Conservation (phyloP, 1,140 invertebrate genomes). For the Ips typographus region DNA sequence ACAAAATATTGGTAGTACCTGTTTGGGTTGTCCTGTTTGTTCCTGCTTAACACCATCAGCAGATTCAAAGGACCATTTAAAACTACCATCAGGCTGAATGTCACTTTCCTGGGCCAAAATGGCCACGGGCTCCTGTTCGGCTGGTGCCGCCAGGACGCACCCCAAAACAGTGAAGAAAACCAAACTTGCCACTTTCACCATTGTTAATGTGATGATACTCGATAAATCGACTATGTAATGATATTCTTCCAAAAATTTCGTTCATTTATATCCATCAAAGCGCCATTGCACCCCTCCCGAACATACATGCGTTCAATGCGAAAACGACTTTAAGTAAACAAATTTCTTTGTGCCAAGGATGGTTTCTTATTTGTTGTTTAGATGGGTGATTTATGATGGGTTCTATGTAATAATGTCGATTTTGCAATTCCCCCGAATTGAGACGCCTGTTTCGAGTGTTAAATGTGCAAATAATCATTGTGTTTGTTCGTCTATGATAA, state of each 20-base stretch:
- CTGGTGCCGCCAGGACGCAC: slow-evolving; percentile 12
- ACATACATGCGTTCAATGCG: neutral
- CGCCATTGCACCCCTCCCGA: neutral
- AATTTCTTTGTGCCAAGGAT: neutral
- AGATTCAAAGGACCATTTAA: slow-evolving; percentile 33
- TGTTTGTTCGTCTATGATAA: too few species aligned
- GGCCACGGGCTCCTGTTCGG: slow-evolving; percentile 25
- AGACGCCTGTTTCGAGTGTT: too few species aligned
- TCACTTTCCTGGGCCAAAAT: slow-evolving; percentile 32
- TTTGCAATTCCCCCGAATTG: too few species aligned
- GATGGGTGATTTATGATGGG: neutral
- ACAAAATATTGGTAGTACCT: slow-evolving; percentile 10
- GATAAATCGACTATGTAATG: neutral
- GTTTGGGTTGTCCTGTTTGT: slow-evolving; percentile 29
- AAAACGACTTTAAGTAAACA: neutral
- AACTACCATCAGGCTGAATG: slow-evolving; percentile 33
- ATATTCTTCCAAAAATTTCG: neutral
- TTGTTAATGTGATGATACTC: neutral
- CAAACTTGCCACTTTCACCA: slow-evolving; percentile 1
- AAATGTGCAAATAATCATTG: too few species aligned
- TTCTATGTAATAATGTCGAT: too few species aligned
- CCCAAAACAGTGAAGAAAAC: slow-evolving; percentile 5
- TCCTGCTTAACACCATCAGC: slow-evolving; percentile 32
- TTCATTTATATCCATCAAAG: neutral
- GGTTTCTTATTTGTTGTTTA: neutral